Percentiles rank a stretch among this genome's conserved stretches.
These are phyloP conservation scores for Struthidea cinerea DNA, from an alignment of 2,113 vertebrate species.

Conservation along the genomic window DNA sequence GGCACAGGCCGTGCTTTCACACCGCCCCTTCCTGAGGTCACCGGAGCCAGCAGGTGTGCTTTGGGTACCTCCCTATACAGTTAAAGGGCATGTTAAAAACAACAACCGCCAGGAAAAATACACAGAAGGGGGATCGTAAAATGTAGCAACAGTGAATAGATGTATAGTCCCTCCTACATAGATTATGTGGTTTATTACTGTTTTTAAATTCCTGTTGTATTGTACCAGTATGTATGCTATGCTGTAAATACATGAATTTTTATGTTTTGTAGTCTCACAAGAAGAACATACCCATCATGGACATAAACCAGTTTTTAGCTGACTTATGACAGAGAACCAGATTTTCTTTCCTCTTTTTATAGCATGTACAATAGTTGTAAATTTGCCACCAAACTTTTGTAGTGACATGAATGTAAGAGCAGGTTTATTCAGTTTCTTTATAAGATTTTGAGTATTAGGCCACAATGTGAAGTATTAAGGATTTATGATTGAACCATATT, in stretches of 20 bases:
- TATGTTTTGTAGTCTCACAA: background rate
- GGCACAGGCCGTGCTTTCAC: background rate
- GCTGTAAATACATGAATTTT: background rate
- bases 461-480: background rate
- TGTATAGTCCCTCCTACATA: background rate
- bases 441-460: background rate
- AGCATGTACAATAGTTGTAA: background rate
- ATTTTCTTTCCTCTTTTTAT: background rate
- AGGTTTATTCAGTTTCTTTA: background rate
- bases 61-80: accelerated
- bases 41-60: accelerated
- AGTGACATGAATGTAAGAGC: background rate
- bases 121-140: background rate
- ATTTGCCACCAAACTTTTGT: background rate
- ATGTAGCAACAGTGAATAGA: background rate
- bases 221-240: background rate
- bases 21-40: accelerated
- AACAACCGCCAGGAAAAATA: background rate
- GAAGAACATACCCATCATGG: background rate
- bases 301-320: background rate
- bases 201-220: background rate
- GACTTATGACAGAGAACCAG: background rate
- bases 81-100: background rate
- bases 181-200: background rate
- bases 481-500: background rate